These are phyloP conservation scores for Dolomedes plantarius DNA, from an alignment of 2,888 invertebrate species.

Conservation along the genomic window DNA sequence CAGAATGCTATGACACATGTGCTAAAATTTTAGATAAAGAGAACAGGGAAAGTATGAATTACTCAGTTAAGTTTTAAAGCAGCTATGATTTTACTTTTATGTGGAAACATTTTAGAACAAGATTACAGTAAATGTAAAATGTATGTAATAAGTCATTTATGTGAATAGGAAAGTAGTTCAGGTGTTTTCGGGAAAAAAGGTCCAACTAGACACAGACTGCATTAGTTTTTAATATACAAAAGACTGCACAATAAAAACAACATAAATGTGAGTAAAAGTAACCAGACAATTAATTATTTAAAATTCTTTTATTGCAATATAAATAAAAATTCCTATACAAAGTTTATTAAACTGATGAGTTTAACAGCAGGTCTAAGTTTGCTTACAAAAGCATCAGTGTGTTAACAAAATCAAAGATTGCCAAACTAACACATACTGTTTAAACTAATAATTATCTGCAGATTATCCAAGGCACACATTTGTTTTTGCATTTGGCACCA, in stretches of 20 bases:
- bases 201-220: too few relatives aligned
- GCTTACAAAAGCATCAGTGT: conserved; percentile 38
- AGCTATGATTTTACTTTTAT: too few relatives aligned
- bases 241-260: background rate
- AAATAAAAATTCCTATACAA: conserved; percentile 69
- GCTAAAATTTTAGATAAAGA: too few relatives aligned
- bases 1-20: too few relatives aligned
- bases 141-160: too few relatives aligned
- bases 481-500: conserved; percentile 56
- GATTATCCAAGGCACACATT: conserved; percentile 49
- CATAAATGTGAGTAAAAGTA: conserved; percentile 34
- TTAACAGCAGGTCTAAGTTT: conserved; percentile 49
- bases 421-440: conserved; percentile 34
- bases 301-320: conserved; percentile 69
- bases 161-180: too few relatives aligned
- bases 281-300: conserved; percentile 56
- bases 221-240: background rate
- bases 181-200: too few relatives aligned
- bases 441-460: conserved; percentile 18
- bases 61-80: too few relatives aligned
- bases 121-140: too few relatives aligned
- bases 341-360: conserved; percentile 33
- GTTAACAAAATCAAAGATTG: background rate
- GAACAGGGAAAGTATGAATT: too few relatives aligned
- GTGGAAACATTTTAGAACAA: too few relatives aligned